Conservation (phyloP, 2,113 vertebrate species). For the Ammodytes dubius region DNA sequence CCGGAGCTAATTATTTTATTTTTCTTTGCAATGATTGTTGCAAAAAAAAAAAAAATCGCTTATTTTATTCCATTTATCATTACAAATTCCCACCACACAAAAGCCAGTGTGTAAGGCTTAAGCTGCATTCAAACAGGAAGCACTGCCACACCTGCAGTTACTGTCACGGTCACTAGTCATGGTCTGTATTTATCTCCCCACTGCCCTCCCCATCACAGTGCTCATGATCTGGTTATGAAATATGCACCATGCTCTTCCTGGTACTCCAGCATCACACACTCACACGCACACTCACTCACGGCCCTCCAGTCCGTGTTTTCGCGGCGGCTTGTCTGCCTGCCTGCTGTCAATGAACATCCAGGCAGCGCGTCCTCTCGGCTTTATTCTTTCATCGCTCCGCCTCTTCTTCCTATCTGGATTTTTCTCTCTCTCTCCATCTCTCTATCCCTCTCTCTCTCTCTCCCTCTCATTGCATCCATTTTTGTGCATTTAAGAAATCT, state of each 20-base stretch:
- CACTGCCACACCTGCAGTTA: constrained; percentile 43
- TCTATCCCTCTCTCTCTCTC: constrained; percentile 30
- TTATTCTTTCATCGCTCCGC: constrained; percentile 81
- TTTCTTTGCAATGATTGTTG: too few species aligned
- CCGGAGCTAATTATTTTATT: not conserved
- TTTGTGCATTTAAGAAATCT: constrained; percentile 88
- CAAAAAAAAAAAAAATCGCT: not conserved
- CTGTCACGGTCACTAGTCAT: constrained; percentile 37
- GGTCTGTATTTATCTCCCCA: constrained; percentile 47
- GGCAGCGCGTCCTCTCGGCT: constrained; percentile 66
- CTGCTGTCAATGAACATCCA: constrained; percentile 85
- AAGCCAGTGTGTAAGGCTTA: not conserved
- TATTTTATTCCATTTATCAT: not conserved
- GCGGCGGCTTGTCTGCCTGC: constrained; percentile 43
- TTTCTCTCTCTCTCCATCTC: constrained; percentile 28
- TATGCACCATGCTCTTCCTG: constrained; percentile 52
- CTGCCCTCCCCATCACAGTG: constrained; percentile 11
- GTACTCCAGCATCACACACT: constrained; percentile 23
- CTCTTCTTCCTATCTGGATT: constrained; percentile 77
- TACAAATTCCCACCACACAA: constrained; percentile 8
- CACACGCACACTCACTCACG: not conserved
- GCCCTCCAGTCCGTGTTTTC: constrained; percentile 80
- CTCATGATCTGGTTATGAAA: constrained; percentile 67
- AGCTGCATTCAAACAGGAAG: not conserved
- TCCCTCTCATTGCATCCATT: constrained; percentile 84